A percentile compares a stretch with the other conserved stretches of the same genome.
Evolutionary conservation across 53 echinoderm and acorn worm genomes (phyloP).

Genomic region (Echinarachnius parma): DNA sequence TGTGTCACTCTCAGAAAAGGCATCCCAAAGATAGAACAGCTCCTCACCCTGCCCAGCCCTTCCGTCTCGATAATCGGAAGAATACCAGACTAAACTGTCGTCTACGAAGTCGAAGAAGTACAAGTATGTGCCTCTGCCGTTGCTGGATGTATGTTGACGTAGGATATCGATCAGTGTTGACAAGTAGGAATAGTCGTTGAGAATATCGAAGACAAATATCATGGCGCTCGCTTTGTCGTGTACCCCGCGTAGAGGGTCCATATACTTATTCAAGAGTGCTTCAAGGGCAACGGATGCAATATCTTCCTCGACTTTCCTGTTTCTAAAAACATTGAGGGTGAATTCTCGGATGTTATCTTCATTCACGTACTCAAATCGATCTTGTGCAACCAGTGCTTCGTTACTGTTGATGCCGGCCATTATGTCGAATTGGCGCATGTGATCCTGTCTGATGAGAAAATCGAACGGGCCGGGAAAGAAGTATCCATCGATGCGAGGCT

Average conservation of each 20-base stretch:
- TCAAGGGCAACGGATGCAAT: background rate
- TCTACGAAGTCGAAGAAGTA: conserved; percentile 47
- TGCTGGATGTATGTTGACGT: background rate
- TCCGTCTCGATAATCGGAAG: background rate
- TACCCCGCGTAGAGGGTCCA: conserved; percentile 10
- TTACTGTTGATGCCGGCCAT: conserved; percentile 40
- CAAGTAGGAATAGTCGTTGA: conserved; percentile 19
- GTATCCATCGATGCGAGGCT: conserved; percentile 40
- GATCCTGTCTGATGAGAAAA: background rate
- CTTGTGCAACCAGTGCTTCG: conserved; percentile 22
- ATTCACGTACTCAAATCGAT: background rate
- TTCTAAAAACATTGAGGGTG: background rate
- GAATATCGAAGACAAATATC: background rate
- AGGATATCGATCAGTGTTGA: background rate
- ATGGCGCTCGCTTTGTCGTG: background rate
- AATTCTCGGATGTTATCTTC: background rate
- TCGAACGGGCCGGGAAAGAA: conserved; percentile 24
- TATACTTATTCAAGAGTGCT: background rate
- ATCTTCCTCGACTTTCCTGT: background rate
- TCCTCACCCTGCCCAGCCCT: conserved; percentile 37
- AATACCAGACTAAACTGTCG: background rate
- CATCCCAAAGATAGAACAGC: conserved; percentile 27
- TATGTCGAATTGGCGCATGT: conserved; percentile 33
- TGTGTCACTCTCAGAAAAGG: conserved; percentile 11
- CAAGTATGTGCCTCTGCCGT: conserved; percentile 3